Evolutionary conservation across 2,797 vertebrate species (phyloP).

Genomic region (Sphaeramia orbicularis): DNA sequence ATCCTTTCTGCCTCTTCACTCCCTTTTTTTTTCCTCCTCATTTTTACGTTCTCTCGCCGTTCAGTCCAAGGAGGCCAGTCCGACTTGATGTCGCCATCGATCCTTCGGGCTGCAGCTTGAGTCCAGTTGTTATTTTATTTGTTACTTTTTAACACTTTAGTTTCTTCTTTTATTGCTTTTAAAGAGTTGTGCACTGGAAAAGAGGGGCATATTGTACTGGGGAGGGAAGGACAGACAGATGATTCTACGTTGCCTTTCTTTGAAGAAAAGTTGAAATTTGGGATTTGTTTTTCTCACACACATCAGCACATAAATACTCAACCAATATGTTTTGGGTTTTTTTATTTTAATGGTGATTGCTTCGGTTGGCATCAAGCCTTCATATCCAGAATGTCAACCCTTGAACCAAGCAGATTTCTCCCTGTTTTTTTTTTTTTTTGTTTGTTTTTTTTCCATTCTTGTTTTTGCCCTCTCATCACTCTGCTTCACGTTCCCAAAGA

Average conservation of each 20-base stretch:
- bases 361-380: slow-evolving; percentile 67
- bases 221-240: slow-evolving; percentile 29
- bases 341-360: slow-evolving; percentile 34
- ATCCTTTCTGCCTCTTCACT: slow-evolving; percentile 51
- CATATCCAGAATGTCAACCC: slow-evolving; percentile 67
- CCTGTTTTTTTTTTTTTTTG: not conserved
- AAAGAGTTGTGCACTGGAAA: slow-evolving; percentile 81
- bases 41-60: slow-evolving; percentile 18
- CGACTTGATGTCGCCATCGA: slow-evolving; percentile 43
- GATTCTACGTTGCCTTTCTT: slow-evolving; percentile 76
- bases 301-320: slow-evolving; percentile 54
- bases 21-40: slow-evolving; percentile 17
- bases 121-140: slow-evolving; percentile 31
- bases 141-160: slow-evolving; percentile 27
- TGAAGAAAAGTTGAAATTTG: slow-evolving; percentile 59
- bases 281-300: slow-evolving; percentile 49
- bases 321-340: slow-evolving; percentile 48
- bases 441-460: no score
- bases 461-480: no score
- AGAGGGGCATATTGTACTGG: slow-evolving; percentile 46
- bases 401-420: slow-evolving; percentile 20
- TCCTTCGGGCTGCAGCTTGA: slow-evolving; percentile 49
- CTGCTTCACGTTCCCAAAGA: no score
- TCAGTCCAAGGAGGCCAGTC: slow-evolving; percentile 62
- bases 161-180: slow-evolving; percentile 60